Percentiles rank a stretch among this genome's conserved stretches.
phyloP scores from a whole-genome alignment of 2,113 vertebrate species.

The Laterallus jamaicensis region DNA sequence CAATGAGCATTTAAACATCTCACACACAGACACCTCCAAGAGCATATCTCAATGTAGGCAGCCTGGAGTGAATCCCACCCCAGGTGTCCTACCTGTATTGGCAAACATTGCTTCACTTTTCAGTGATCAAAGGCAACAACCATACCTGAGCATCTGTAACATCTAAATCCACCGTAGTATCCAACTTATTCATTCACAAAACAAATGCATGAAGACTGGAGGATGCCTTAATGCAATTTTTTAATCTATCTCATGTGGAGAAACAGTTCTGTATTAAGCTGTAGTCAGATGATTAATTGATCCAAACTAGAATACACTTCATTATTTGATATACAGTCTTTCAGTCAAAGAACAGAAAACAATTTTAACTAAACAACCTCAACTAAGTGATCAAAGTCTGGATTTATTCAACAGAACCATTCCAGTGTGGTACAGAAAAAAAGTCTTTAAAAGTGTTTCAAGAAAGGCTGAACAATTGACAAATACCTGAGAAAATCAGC shows the following conservation, averaged over 20 bases:
- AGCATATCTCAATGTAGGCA: neutral
- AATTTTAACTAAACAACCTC: neutral
- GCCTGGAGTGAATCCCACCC: neutral
- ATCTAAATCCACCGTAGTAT: neutral
- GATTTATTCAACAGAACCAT: neutral
- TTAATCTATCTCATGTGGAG: neutral
- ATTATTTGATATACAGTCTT: neutral
- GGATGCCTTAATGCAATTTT: neutral
- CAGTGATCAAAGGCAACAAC: neutral
- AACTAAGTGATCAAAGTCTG: neutral
- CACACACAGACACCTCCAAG: neutral
- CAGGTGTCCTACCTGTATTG: neutral
- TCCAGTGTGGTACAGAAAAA: neutral
- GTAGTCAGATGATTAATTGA: neutral
- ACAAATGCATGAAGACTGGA: neutral
- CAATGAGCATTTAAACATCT: neutral
- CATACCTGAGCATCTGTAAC: neutral
- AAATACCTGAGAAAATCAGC: neutral
- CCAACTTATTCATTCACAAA: neutral
- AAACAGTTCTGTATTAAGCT: neutral
- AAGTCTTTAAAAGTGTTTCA: neutral
- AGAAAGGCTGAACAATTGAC: neutral
- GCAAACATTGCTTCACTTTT: neutral
- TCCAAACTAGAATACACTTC: neutral
- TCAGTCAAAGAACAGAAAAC: neutral